Conservation (phyloP, 30 jellyfish, hydroid and myxozoan genomes). For the Hydractinia symbiolongicarpus region DNA sequence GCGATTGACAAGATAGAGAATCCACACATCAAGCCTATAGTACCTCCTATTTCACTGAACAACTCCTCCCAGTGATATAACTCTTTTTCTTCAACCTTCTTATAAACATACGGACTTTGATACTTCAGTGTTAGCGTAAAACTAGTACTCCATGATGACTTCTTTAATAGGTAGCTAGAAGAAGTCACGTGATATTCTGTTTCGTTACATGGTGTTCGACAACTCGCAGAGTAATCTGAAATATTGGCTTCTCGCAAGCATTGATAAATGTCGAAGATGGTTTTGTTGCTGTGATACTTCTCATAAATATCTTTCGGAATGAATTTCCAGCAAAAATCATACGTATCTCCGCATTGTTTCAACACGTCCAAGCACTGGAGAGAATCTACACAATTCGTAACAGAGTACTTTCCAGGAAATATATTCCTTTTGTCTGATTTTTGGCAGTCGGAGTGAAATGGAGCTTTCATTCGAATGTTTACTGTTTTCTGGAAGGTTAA, state of each 20-base stretch:
- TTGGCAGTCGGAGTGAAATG: conserved; percentile 3
- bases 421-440: not conserved
- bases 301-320: not conserved
- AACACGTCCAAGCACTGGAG: not conserved
- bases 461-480: not conserved
- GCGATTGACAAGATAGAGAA: not conserved
- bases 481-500: not conserved
- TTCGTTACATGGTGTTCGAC: conserved; percentile 3
- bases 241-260: not conserved
- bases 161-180: not conserved
- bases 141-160: not conserved
- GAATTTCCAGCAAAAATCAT: conserved; percentile 4
- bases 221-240: not conserved
- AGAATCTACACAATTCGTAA: not conserved
- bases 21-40: not conserved
- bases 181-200: not conserved
- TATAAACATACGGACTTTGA: not conserved
- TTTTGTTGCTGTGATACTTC: not conserved
- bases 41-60: conserved; percentile 3
- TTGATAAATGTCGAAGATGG: not conserved
- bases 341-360: conserved; percentile 12
- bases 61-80: not conserved
- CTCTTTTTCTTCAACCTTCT: not conserved
- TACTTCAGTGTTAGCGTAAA: not conserved
- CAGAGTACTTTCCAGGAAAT: not conserved